Conservation (phyloP, 2,797 vertebrate genomes). For the Peromyscus nudipes region DNA sequence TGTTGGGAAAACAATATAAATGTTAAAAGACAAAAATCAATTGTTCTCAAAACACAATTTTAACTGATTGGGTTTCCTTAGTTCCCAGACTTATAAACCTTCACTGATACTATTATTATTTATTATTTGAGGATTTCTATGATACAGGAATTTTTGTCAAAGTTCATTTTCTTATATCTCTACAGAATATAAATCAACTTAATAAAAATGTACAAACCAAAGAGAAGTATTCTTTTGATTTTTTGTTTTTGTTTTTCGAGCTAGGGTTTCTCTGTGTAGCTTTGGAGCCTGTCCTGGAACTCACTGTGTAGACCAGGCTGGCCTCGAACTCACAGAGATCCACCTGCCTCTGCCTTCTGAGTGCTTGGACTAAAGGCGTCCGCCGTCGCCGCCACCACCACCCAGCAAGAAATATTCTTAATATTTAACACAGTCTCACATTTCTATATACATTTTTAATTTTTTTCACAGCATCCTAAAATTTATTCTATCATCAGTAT, state of each 20-base stretch:
- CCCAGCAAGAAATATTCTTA: not conserved
- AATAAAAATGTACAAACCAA: constrained; percentile 20
- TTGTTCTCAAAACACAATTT: constrained; percentile 26
- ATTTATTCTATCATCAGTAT: not conserved
- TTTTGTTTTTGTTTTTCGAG: no score
- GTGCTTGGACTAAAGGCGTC: no score
- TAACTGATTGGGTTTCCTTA: constrained; percentile 6
- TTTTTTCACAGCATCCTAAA: not conserved
- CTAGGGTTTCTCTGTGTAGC: no score
- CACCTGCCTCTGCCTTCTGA: no score
- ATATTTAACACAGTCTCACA: not conserved
- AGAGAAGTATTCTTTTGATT: not conserved
- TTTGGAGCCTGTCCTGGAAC: no score
- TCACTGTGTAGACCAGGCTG: no score
- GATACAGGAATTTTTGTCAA: constrained; percentile 14
- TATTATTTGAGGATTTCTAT: not conserved
- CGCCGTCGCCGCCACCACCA: no score
- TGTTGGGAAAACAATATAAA: constrained; percentile 27
- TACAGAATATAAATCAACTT: constrained; percentile 52
- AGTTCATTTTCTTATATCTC: constrained; percentile 40
- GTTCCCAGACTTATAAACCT: not conserved
- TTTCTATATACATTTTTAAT: not conserved
- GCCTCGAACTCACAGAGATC: no score
- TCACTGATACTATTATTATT: not conserved
- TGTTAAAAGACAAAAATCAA: constrained; percentile 21